Evolutionary conservation across 2,113 vertebrate species (phyloP).

Genomic region (Aphyosemion australe): DNA sequence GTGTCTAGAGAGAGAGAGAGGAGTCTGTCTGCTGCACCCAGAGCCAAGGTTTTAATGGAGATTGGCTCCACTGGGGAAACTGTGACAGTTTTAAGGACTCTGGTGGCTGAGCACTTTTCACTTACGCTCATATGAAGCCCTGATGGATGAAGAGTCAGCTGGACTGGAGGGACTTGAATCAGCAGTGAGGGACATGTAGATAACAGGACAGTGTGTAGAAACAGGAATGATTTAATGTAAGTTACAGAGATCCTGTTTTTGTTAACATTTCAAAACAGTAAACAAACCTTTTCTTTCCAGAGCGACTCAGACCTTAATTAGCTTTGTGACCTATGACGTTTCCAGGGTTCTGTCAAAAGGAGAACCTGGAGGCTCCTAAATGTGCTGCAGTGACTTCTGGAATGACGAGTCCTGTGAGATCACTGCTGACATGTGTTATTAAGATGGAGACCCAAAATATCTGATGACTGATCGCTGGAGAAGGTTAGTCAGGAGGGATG

Average conservation of each 20-base stretch:
- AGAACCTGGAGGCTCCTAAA: too few relatives aligned
- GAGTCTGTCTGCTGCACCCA: conserved; percentile 7
- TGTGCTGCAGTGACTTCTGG: conserved; percentile 1
- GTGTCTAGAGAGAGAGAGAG: conserved; percentile 4
- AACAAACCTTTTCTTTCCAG: conserved; percentile 1
- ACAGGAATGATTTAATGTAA: too few relatives aligned
- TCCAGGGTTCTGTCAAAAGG: too few relatives aligned
- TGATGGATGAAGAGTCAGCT: background rate
- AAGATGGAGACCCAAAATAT: background rate
- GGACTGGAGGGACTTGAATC: background rate
- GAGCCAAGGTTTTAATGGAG: conserved; percentile 14
- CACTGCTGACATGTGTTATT: background rate
- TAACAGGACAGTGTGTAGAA: too few relatives aligned
- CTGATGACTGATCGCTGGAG: conserved; percentile 14
- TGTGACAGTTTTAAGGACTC: background rate
- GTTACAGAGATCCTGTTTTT: too few relatives aligned
- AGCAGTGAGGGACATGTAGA: too few relatives aligned
- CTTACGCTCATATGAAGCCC: background rate
- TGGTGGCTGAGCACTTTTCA: background rate
- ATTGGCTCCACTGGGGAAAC: background rate
- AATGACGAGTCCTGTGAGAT: background rate
- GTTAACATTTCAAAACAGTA: conserved; percentile 8
- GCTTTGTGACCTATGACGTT: background rate
- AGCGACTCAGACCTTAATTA: background rate
- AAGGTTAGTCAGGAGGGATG: background rate